Percentiles rank a stretch among this genome's conserved stretches.
Conservation (phyloP, 2,797 vertebrate genomes). For the Helostoma temminkii region DNA sequence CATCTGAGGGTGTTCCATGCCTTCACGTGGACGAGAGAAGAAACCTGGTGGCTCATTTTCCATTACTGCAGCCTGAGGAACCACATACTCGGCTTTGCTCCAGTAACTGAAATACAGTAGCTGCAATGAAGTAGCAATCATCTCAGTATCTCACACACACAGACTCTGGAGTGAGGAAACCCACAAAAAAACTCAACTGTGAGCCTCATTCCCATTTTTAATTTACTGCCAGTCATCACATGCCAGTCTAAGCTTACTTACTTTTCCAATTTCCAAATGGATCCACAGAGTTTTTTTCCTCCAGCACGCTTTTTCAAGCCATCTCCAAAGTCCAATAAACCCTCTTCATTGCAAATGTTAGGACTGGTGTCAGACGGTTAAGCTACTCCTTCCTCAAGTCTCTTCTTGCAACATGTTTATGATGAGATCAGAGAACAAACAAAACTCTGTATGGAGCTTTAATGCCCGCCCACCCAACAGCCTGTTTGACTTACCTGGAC, state of each 20-base stretch:
- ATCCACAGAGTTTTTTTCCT: conserved; percentile 9
- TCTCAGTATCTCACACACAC: conserved; percentile 43
- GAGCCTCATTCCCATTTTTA: conserved; percentile 45
- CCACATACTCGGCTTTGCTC: conserved; percentile 61
- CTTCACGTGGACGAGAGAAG: conserved; percentile 52
- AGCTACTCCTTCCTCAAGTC: conserved; percentile 35
- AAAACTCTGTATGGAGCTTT: conserved; percentile 23
- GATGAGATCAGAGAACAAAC: conserved; percentile 54
- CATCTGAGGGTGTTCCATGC: conserved; percentile 54
- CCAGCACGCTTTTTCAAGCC: conserved; percentile 16
- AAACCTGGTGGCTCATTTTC: conserved; percentile 70
- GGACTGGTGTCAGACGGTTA: conserved; percentile 20
- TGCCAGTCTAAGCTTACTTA: conserved; percentile 41
- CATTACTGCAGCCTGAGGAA: conserved; percentile 71
- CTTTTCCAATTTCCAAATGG: conserved; percentile 8
- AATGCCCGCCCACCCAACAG: conserved; percentile 8
- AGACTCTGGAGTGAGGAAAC: conserved; percentile 47
- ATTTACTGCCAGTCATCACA: conserved; percentile 61
- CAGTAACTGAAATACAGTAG: conserved; percentile 71
- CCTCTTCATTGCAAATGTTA: not conserved
- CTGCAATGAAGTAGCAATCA: conserved; percentile 65
- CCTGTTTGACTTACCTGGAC: conserved; percentile 45
- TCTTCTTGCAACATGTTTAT: conserved; percentile 53
- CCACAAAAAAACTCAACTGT: conserved; percentile 45
- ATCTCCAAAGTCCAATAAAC: conserved; percentile 8